Evolutionary conservation across 1,140 invertebrate genomes (phyloP), one percentile per base, ranked within the genome.

Genomic region (Lutraria rhynchaena): DNA sequence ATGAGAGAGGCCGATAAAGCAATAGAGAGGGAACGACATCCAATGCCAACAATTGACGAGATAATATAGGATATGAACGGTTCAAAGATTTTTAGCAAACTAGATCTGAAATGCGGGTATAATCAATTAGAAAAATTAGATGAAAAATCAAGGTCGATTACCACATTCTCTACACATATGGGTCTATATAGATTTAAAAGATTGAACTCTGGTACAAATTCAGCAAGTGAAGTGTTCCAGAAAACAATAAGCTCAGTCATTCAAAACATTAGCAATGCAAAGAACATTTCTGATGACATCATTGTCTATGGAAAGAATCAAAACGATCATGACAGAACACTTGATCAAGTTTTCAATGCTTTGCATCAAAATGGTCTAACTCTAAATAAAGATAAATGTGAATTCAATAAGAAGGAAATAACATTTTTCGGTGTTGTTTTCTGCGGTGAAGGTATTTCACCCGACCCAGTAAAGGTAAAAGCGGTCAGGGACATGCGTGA

Each of bases 391-490:
- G 60, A 63, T 35, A 63, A 63, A 33, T 63, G 60, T 44, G 3
- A 63, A 63, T 63, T 35, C 15, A 35, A 63, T 35, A 63, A 35
- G 60, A n/a, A n/a, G n/a, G 57, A 86, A 31, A 44, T 86, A 0
- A 75, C 73, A 83, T 87, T 86, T 46, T 82, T 86, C 35, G 85
- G 78, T 17, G 46, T 85, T 35, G 60, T 83, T 19, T 85, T 87
- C 57, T 53, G 46, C 7, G 31, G 51, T 13, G 24, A 82, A 19
- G 86, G 87, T 0, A 83, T 86, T n/a, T 76, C 58, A 27, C 70
- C 83, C 49, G 80, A 84, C 33, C 37, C 51, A n/a, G 31, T 55
- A 19, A 93, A 92, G 76, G 83, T 93, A 3, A 77, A 88, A 31
- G 88, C 90, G n/a, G 89, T 93, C 11, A 51, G 60, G 7, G 60